Percentiles rank a stretch among this genome's conserved stretches.
phyloP scores from a whole-genome alignment of 2,888 invertebrate species.

The Aspidiotus rigidus region DNA sequence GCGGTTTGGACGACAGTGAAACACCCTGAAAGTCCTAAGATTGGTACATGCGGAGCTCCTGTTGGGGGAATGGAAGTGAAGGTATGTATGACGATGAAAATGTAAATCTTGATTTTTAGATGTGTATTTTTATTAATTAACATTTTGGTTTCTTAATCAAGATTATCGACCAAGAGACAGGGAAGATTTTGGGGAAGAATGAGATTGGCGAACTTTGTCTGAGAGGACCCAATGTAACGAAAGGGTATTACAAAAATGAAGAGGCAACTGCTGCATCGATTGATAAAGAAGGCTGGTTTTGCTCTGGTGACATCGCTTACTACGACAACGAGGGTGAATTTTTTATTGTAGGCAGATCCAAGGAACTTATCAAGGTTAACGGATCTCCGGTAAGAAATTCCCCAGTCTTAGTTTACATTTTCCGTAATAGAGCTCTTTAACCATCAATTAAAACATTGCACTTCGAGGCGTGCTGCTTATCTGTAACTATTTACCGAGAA shows the following conservation, averaged over 20 bases:
- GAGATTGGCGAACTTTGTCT: slow-evolving; percentile 73
- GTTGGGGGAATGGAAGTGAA: slow-evolving; percentile 37
- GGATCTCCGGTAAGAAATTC: too few species aligned
- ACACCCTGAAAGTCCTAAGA: slow-evolving; percentile 28
- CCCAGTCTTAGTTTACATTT: too few species aligned
- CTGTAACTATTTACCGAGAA: too few species aligned
- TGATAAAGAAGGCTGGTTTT: slow-evolving; percentile 65
- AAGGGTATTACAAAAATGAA: slow-evolving; percentile 68
- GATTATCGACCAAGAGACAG: slow-evolving; percentile 41
- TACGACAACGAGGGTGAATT: slow-evolving; percentile 68
- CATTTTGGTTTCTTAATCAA: slow-evolving; percentile 20
- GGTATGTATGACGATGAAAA: slow-evolving; percentile 30
- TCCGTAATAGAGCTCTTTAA: too few species aligned
- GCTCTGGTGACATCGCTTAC: slow-evolving; percentile 74
- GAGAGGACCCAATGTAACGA: slow-evolving; percentile 70
- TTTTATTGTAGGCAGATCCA: slow-evolving; percentile 73
- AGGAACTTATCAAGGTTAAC: slow-evolving; percentile 68
- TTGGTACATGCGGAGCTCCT: slow-evolving; percentile 37
- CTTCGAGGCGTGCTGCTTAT: too few species aligned
- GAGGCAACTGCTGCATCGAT: slow-evolving; percentile 54
- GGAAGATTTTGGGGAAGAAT: slow-evolving; percentile 53
- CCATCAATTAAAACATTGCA: too few species aligned
- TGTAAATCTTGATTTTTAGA: neutral
- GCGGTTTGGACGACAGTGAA: slow-evolving; percentile 23
- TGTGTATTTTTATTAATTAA: neutral